Conservation (phyloP, 2,888 invertebrate genomes). For the Lycia hirtaria region DNA sequence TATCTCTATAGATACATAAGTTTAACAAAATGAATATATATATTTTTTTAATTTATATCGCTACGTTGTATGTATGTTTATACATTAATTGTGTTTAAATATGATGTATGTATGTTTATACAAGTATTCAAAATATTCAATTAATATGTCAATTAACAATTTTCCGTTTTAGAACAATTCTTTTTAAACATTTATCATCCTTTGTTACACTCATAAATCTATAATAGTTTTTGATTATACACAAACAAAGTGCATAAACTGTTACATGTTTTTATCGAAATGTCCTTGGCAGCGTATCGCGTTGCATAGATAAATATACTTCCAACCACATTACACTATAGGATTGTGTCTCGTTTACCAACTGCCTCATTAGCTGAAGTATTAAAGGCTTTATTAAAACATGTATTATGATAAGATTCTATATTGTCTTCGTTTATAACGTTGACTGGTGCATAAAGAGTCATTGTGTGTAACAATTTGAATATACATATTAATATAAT, state of each 20-base stretch:
- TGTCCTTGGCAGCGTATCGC: slow-evolving; percentile 37
- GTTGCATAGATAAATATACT: slow-evolving; percentile 27
- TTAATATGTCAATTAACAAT: too few relatives aligned
- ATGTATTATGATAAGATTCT: slow-evolving; percentile 20
- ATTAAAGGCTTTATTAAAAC: neutral
- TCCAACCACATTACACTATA: neutral
- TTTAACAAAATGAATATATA: too few relatives aligned
- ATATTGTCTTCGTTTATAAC: neutral
- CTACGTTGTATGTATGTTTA: too few relatives aligned
- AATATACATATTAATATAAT: slow-evolving; percentile 48
- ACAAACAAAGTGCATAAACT: slow-evolving; percentile 23
- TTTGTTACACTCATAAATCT: too few relatives aligned
- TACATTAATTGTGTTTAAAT: too few relatives aligned
- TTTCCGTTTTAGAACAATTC: too few relatives aligned
- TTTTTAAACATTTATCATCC: too few relatives aligned
- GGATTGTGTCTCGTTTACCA: slow-evolving; percentile 9
- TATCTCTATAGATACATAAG: too few relatives aligned
- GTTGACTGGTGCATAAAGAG: slow-evolving; percentile 41
- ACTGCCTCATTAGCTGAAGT: neutral
- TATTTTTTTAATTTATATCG: too few relatives aligned
- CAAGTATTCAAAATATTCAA: too few relatives aligned
- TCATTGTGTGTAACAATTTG: slow-evolving; percentile 55
- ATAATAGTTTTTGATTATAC: slow-evolving; percentile 6
- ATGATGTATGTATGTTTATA: too few relatives aligned
- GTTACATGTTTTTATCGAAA: slow-evolving; percentile 38